Evolutionary conservation across 2,113 vertebrate genomes (phyloP).

Genomic region (Corvus cornix): DNA sequence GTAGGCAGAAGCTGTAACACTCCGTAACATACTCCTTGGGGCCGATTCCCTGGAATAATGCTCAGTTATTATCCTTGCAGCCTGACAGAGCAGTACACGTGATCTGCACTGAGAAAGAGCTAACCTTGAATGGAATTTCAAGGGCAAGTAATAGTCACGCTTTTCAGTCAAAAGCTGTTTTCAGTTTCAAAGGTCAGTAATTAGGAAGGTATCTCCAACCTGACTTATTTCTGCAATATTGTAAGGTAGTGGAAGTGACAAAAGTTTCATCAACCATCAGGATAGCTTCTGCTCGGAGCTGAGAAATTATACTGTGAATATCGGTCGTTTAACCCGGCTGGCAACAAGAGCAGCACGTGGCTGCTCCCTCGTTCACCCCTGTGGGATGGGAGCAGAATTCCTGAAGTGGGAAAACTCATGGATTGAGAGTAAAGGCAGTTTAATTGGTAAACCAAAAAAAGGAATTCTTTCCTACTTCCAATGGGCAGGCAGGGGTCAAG

Average conservation of each 20-base stretch:
- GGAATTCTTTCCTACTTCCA: not conserved
- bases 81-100: not conserved
- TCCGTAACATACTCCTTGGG: accelerated
- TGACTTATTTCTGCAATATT: not conserved
- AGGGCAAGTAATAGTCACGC: not conserved
- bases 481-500: not conserved
- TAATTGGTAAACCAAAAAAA: not conserved
- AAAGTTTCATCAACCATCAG: not conserved
- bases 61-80: not conserved
- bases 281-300: not conserved
- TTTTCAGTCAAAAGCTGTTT: not conserved
- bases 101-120: not conserved
- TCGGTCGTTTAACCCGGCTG: not conserved
- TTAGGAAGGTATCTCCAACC: not conserved
- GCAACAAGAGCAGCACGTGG: not conserved
- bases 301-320: not conserved
- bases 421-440: not conserved
- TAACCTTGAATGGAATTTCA: not conserved
- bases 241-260: not conserved
- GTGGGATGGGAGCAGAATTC: not conserved
- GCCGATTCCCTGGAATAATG: not conserved
- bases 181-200: not conserved
- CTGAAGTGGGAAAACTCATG: not conserved
- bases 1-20: accelerated
- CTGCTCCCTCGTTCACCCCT: accelerated